Evolutionary conservation across 2,888 invertebrate species (phyloP).

Genomic region (Yponomeuta plumbellus): DNA sequence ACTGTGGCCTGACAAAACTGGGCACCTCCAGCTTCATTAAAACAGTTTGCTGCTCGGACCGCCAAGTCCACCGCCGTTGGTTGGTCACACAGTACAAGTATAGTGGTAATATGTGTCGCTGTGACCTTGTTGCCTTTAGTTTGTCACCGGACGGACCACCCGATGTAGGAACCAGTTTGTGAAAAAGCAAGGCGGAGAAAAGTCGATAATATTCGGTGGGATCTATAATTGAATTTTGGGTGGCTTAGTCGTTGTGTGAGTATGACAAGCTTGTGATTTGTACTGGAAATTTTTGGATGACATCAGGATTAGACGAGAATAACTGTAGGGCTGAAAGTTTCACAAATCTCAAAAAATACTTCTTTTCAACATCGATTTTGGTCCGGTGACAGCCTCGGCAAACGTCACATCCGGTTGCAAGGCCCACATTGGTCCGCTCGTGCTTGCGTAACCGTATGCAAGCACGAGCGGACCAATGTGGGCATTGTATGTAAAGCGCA

Average conservation of each 20-base stretch:
- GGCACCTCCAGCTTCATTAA: background rate
- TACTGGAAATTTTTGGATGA: too few relatives aligned
- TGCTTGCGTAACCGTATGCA: too few relatives aligned
- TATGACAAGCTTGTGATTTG: background rate
- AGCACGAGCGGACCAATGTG: constrained; percentile 46
- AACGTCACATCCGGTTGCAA: constrained; percentile 61
- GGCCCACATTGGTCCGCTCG: too few relatives aligned
- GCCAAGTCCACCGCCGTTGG: background rate
- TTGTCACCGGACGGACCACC: constrained; percentile 10
- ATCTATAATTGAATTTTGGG: background rate
- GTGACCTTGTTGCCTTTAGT: constrained; percentile 8
- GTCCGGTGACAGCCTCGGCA: constrained; percentile 33
- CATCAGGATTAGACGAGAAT: too few relatives aligned
- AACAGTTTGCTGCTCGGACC: background rate
- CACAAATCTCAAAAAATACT: too few relatives aligned
- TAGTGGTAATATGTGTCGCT: constrained; percentile 8
- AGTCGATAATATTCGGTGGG: background rate
- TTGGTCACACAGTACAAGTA: background rate
- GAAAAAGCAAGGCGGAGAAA: background rate
- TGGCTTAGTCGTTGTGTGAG: background rate
- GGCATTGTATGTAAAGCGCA: constrained; percentile 72
- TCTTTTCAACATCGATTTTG: background rate
- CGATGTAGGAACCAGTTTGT: constrained; percentile 8
- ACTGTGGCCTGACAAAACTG: constrained; percentile 9
- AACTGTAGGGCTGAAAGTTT: too few relatives aligned